A percentile compares a stretch with the other conserved stretches of the same genome.
phyloP scores from a whole-genome alignment of 1,140 invertebrate species.

The Ceratosolen fusciceps region DNA sequence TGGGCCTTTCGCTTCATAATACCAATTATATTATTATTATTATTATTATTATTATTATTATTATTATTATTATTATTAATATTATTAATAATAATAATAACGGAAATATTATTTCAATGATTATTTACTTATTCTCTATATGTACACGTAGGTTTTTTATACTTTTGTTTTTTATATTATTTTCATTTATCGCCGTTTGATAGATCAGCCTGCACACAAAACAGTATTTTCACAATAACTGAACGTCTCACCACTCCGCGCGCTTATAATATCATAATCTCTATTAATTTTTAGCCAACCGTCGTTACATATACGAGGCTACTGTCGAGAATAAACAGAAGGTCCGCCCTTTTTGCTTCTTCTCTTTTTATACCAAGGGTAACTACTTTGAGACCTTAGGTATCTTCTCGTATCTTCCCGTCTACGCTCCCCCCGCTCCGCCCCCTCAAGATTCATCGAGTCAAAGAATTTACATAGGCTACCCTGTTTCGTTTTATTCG shows the following conservation, averaged over 20 bases:
- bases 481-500: constrained; percentile 72
- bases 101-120: not conserved
- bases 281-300: no score
- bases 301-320: no score
- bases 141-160: constrained; percentile 44
- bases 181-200: constrained; percentile 49
- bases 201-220: constrained; percentile 44
- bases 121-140: not conserved
- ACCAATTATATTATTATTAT: no score
- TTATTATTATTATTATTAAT: no score
- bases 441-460: no score
- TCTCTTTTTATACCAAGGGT: not conserved
- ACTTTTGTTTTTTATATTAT: no score
- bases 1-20: constrained; percentile 13
- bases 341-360: not conserved
- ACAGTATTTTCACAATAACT: constrained; percentile 41
- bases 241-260: not conserved
- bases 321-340: no score
- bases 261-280: no score
- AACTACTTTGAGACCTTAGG: constrained; percentile 27
- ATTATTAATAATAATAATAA: no score
- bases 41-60: no score
- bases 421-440: no score
- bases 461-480: constrained; percentile 71
- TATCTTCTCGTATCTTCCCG: constrained; percentile 12